A percentile compares a stretch with the other conserved stretches of the same genome.
These are phyloP conservation scores for Strigamia transsilvanica DNA, from an alignment of 2,888 invertebrate species.

Conservation along the genomic window DNA sequence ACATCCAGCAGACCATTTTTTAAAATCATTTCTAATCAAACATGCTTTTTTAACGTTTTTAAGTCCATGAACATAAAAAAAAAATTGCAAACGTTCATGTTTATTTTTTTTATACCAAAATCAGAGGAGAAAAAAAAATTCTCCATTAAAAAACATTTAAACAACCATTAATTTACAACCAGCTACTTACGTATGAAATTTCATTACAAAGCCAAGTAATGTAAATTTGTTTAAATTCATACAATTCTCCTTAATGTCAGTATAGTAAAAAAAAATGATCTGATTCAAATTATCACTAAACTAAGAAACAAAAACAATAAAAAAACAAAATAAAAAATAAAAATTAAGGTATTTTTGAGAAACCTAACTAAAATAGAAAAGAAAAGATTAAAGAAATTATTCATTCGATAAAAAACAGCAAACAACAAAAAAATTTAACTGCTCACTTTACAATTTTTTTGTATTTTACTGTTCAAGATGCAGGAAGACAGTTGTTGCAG, in stretches of 20 bases:
- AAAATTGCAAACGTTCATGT: slow-evolving; percentile 27
- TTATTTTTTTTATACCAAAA: slow-evolving; percentile 31
- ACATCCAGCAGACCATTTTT: slow-evolving; percentile 33
- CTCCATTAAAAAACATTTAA: slow-evolving; percentile 33
- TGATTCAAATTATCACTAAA: neutral
- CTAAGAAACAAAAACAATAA: neutral
- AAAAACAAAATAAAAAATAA: neutral
- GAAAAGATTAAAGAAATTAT: neutral
- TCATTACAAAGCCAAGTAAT: slow-evolving; percentile 25
- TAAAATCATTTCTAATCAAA: slow-evolving; percentile 15
- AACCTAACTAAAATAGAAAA: neutral
- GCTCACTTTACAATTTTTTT: neutral
- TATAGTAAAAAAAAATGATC: slow-evolving; percentile 10
- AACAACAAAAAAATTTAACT: slow-evolving; percentile 23
- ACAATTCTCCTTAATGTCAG: neutral
- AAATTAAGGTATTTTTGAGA: neutral
- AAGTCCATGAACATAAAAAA: slow-evolving; percentile 17
- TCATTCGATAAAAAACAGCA: slow-evolving; percentile 10
- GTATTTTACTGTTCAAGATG: slow-evolving; percentile 21
- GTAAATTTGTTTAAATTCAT: neutral
- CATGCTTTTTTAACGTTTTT: neutral
- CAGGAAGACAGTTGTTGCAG: slow-evolving; percentile 48
- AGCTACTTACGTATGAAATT: slow-evolving; percentile 21
- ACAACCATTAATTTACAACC: slow-evolving; percentile 49
- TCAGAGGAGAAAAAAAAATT: neutral